phyloP scores from a whole-genome alignment of 2,888 invertebrate species.

The Acanthoscelides obtectus region DNA sequence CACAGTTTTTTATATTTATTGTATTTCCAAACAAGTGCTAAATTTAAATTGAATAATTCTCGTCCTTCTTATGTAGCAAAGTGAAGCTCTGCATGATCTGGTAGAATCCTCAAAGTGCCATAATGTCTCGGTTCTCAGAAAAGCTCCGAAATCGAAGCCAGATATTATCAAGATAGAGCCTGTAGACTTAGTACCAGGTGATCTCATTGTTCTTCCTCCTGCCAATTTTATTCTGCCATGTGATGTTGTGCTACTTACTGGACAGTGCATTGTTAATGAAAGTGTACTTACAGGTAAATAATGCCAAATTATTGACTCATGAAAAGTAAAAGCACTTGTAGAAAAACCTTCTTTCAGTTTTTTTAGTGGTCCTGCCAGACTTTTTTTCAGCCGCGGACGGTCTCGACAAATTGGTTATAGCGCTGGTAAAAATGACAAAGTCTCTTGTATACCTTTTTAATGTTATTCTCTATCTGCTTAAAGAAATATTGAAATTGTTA shows the following conservation, averaged over 20 bases:
- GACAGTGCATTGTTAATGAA: conserved; percentile 90
- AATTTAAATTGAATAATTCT: not conserved
- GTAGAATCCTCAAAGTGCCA: conserved; percentile 57
- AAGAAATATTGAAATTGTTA: too few species aligned
- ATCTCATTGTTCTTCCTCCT: conserved; percentile 75
- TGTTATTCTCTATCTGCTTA: too few species aligned
- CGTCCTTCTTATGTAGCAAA: conserved; percentile 53
- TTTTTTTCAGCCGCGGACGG: too few species aligned
- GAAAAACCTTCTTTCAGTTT: too few species aligned
- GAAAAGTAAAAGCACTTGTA: too few species aligned
- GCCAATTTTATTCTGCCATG: conserved; percentile 74
- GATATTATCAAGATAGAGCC: conserved; percentile 50
- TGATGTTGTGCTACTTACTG: conserved; percentile 81
- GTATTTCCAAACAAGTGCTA: too few species aligned
- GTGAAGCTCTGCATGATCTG: conserved; percentile 62
- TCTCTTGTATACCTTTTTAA: too few species aligned
- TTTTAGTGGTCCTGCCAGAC: too few species aligned
- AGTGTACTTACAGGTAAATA: conserved; percentile 85
- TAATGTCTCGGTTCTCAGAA: conserved; percentile 58
- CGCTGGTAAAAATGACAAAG: too few species aligned
- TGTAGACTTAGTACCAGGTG: conserved; percentile 77
- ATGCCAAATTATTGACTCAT: too few species aligned
- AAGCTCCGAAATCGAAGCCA: conserved; percentile 48
- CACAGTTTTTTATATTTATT: too few species aligned
- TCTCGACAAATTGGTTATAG: too few species aligned